Conservation (phyloP, 2,888 invertebrate species). For the Latrodectus elegans region DNA sequence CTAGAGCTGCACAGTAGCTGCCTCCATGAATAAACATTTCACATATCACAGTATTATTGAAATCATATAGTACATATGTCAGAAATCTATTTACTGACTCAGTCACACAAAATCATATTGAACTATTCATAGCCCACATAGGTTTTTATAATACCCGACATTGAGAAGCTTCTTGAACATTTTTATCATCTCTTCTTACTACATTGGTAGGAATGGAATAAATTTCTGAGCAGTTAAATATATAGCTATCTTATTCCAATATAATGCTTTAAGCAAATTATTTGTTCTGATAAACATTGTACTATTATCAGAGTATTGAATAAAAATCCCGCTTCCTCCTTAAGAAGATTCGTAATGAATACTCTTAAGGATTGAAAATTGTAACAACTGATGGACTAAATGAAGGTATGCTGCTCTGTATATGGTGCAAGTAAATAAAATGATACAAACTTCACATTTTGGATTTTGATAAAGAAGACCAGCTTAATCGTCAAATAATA, state of each 20-base stretch:
- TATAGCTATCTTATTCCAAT: conserved; percentile 1
- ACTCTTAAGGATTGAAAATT: not conserved
- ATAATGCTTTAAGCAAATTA: conserved; percentile 1
- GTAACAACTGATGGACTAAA: not conserved
- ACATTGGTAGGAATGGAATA: not conserved
- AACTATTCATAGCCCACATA: not conserved
- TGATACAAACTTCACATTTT: not conserved
- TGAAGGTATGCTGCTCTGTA: not conserved
- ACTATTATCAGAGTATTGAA: not conserved
- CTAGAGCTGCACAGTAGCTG: not conserved
- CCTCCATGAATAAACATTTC: conserved; percentile 9
- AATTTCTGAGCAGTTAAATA: not conserved
- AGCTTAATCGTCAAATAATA: not conserved
- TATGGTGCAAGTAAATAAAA: not conserved
- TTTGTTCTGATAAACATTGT: not conserved
- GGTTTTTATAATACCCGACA: not conserved
- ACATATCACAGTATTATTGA: not conserved
- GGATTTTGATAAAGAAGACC: not conserved
- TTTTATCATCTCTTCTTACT: not conserved
- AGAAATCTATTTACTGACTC: conserved; percentile 72
- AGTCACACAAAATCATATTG: conserved; percentile 72
- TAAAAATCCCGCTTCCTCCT: conserved; percentile 2
- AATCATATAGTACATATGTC: conserved; percentile 72
- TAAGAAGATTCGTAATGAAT: not conserved
- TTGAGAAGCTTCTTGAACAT: conserved; percentile 2